Conservation (phyloP, 2,797 vertebrate species). For the Argya squamiceps region DNA sequence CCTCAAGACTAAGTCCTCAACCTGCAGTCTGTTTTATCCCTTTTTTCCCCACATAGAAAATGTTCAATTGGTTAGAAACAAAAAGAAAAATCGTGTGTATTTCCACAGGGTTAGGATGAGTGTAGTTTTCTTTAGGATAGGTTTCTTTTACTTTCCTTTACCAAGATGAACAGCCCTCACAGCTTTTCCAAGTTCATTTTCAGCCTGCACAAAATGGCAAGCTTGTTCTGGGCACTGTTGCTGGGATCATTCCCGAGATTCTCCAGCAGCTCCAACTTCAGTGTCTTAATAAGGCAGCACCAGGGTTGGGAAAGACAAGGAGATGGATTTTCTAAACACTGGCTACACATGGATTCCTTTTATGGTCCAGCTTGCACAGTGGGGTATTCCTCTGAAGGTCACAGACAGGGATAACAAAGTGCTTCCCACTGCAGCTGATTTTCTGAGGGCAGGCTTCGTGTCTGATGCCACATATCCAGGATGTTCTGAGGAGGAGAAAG, state of each 20-base stretch:
- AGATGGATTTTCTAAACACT: slow-evolving; percentile 53
- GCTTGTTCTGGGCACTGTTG: slow-evolving; percentile 9
- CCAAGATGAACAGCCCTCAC: neutral
- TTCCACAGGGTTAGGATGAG: neutral
- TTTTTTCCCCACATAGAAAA: neutral
- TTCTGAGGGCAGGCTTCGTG: neutral
- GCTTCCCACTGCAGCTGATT: neutral
- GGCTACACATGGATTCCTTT: slow-evolving; percentile 43
- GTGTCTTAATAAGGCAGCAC: slow-evolving; percentile 57
- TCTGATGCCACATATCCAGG: neutral
- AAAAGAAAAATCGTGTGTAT: fast-evolving
- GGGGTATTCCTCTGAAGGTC: slow-evolving; percentile 66
- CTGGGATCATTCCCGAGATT: slow-evolving; percentile 50
- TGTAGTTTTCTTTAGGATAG: neutral
- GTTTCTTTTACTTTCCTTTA: neutral
- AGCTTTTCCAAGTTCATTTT: neutral
- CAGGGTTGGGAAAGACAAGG: slow-evolving; percentile 15
- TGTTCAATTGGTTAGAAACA: neutral
- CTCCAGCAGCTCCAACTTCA: slow-evolving; percentile 7
- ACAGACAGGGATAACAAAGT: neutral
- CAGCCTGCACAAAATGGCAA: neutral
- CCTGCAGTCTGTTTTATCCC: neutral
- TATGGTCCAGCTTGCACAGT: slow-evolving; percentile 51
- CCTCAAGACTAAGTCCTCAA: neutral
- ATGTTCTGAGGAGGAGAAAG: neutral